A percentile compares a stretch with the other conserved stretches of the same genome.
Conservation (phyloP, 2,113 vertebrate species). For the Pelvicachromis taeniatus region DNA sequence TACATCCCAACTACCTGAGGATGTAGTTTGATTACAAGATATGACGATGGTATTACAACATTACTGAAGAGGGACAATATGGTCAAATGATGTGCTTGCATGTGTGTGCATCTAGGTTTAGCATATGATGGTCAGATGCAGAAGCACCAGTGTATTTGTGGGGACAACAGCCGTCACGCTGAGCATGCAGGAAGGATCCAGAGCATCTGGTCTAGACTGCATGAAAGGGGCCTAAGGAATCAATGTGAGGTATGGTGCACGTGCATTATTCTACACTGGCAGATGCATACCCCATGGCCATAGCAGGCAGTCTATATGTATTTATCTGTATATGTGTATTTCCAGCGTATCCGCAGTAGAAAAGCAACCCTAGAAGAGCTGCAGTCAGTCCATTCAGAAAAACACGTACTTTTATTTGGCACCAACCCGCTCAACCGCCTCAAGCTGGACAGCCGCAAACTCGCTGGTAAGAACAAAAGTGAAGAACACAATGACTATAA, state of each 20-base stretch:
- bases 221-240: conserved; percentile 81
- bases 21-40: not conserved
- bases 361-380: conserved; percentile 87
- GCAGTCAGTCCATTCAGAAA: conserved; percentile 82
- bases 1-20: not conserved
- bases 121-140: conserved; percentile 90
- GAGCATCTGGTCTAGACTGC: conserved; percentile 90
- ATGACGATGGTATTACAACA: not conserved
- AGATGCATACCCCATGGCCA: not conserved
- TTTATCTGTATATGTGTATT: not conserved
- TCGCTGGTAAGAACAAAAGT: conserved; percentile 72
- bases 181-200: conserved; percentile 86
- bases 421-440: conserved; percentile 84
- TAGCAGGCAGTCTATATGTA: not conserved
- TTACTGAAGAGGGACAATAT: not conserved
- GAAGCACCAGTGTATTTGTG: conserved; percentile 89
- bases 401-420: conserved; percentile 83
- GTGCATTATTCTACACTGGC: not conserved
- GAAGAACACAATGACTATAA: not conserved
- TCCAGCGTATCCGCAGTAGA: conserved; percentile 81
- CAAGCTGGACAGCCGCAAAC: conserved; percentile 84
- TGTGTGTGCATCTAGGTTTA: conserved; percentile 74
- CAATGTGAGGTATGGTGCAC: conserved; percentile 81
- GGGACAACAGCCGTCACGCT: conserved; percentile 84
- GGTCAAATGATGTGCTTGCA: not conserved